phyloP scores from a whole-genome alignment of 2,888 invertebrate genomes.

The Candidula unifasciata region DNA sequence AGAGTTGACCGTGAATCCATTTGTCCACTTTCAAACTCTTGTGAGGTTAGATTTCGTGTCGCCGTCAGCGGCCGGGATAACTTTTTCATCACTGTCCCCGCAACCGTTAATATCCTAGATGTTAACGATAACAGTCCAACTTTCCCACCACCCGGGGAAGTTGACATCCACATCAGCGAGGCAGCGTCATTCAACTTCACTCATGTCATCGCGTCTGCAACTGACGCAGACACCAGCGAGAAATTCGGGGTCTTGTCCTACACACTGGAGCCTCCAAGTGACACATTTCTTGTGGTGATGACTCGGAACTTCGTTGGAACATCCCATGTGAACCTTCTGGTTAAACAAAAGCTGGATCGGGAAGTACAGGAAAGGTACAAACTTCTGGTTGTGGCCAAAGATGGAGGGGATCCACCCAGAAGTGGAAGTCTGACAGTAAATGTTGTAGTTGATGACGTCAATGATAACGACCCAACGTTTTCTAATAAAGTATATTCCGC shows the following conservation, averaged over 20 bases:
- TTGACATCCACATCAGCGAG: slow-evolving; percentile 42
- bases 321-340: slow-evolving; percentile 81
- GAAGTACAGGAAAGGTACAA: slow-evolving; percentile 91
- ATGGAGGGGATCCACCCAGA: slow-evolving; percentile 62
- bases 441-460: slow-evolving; percentile 78
- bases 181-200: slow-evolving; percentile 33
- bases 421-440: slow-evolving; percentile 81
- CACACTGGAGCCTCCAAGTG: slow-evolving; percentile 81
- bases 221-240: slow-evolving; percentile 48
- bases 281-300: slow-evolving; percentile 81
- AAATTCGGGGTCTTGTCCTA: slow-evolving; percentile 45
- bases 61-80: slow-evolving; percentile 22
- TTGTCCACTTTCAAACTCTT: slow-evolving; percentile 42
- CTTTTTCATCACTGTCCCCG: slow-evolving; percentile 81
- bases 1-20: slow-evolving; percentile 48
- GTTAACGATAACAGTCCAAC: slow-evolving; percentile 96
- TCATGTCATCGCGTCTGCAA: slow-evolving; percentile 41
- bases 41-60: slow-evolving; percentile 42
- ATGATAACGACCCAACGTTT: slow-evolving; percentile 93
- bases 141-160: slow-evolving; percentile 79
- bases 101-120: slow-evolving; percentile 91
- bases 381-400: slow-evolving; percentile 85
- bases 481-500: slow-evolving; percentile 91
- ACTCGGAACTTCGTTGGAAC: slow-evolving; percentile 45
- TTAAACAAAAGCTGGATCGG: slow-evolving; percentile 84